Conservation (phyloP, 2,113 vertebrate species). For the Nasalis larvatus region DNA sequence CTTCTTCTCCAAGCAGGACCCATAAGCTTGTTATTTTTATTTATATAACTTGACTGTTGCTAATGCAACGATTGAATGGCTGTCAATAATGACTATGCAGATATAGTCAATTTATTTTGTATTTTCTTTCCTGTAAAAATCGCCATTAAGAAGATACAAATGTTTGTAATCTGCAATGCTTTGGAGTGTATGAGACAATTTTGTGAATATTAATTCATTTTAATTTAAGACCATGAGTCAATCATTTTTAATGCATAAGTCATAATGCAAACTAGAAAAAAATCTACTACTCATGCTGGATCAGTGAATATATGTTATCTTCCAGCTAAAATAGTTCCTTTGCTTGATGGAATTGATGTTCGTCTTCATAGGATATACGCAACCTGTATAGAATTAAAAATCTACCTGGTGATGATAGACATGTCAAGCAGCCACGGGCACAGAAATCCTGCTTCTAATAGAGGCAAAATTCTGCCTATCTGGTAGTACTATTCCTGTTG, state of each 20-base stretch:
- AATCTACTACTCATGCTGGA: not conserved
- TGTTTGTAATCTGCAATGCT: not conserved
- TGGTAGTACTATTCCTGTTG: not conserved
- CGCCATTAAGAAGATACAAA: not conserved
- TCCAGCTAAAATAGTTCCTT: not conserved
- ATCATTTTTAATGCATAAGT: not conserved
- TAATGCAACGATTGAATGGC: not conserved
- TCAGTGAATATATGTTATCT: not conserved
- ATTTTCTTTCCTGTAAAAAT: not conserved
- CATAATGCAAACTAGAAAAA: not conserved
- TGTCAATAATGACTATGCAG: not conserved
- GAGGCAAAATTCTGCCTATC: not conserved
- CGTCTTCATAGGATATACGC: not conserved
- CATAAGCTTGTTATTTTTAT: not conserved
- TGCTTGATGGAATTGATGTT: not conserved
- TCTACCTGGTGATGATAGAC: not conserved
- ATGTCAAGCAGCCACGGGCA: not conserved
- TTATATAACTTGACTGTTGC: not conserved
- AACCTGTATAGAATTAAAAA: not conserved
- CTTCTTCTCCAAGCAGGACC: not conserved
- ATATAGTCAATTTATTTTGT: not conserved
- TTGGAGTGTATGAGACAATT: not conserved
- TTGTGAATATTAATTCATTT: not conserved
- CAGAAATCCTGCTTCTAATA: not conserved
- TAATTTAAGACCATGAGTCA: not conserved